Evolutionary conservation across 2,888 invertebrate species (phyloP).

Genomic region (Globia sparganii): DNA sequence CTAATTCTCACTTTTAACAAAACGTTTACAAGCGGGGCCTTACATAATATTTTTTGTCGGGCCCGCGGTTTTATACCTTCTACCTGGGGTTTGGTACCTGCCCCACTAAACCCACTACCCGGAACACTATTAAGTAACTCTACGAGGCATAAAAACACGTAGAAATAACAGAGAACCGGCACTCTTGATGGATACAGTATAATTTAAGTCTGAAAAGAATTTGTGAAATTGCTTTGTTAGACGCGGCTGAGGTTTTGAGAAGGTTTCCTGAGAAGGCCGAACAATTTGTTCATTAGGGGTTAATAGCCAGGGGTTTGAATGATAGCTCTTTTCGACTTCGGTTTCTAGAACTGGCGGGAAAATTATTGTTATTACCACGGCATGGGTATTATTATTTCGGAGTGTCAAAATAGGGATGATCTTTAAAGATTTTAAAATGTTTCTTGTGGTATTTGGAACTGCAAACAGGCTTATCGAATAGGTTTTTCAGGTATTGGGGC

Average conservation of each 20-base stretch:
- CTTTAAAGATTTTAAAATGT: slow-evolving; percentile 6
- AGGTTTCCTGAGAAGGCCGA: slow-evolving; percentile 55
- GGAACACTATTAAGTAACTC: slow-evolving; percentile 87
- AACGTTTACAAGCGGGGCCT: slow-evolving; percentile 72
- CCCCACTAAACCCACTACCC: slow-evolving; percentile 83
- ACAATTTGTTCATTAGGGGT: slow-evolving; percentile 56
- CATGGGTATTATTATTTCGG: slow-evolving; percentile 6
- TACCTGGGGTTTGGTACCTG: slow-evolving; percentile 85
- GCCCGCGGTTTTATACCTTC: slow-evolving; percentile 76
- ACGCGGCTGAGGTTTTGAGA: slow-evolving; percentile 42
- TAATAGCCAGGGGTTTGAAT: slow-evolving; percentile 49
- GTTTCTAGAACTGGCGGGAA: slow-evolving; percentile 56
- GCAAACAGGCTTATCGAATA: slow-evolving; percentile 5
- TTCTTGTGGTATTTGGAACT: slow-evolving; percentile 1
- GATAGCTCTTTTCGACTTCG: slow-evolving; percentile 29
- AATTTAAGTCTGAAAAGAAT: slow-evolving; percentile 76
- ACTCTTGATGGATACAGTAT: slow-evolving; percentile 78
- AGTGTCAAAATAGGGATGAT: slow-evolving; percentile 1
- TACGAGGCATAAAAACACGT: slow-evolving; percentile 83
- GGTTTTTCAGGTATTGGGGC: slow-evolving; percentile 11
- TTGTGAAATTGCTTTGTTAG: slow-evolving; percentile 75
- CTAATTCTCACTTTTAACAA: slow-evolving; percentile 75
- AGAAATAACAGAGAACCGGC: slow-evolving; percentile 78
- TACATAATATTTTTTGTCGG: slow-evolving; percentile 76
- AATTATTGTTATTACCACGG: slow-evolving; percentile 50